Base-by-base conservation (phyloP, 1,140 invertebrate species). In the Colletes gigas region DNA sequence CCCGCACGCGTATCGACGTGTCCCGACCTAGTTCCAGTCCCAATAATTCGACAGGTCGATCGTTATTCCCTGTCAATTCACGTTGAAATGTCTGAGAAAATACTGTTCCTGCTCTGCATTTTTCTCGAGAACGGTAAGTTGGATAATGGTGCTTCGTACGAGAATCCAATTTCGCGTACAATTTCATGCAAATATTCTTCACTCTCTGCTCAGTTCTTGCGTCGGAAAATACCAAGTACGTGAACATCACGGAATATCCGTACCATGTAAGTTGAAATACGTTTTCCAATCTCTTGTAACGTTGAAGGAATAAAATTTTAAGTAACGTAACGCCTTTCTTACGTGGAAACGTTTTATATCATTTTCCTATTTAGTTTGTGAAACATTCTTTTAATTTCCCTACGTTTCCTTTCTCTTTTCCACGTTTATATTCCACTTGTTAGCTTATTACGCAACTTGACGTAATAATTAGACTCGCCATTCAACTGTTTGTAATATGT, bases 251-350 rank as follows among this genome's bases (percentile, higher is more conserved):
- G n/a, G 85, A 87, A 14, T 85, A 79, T n/a, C 80, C 84, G 3
- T 88, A 88, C 39, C 88, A 87, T 44, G 84, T 89, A 77, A 89
- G 87, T 87, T 12, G 3, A 74, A 62, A 75, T 10, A 59, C 1
- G 21, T 67, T 75, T 75, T 66, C 57, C 39, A 47, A 6, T 47
- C 6, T 3, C 9, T 9, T 6, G 9, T 47, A 47, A 47, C 44
- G 44, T 47, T 9, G 6, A 8, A 0, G 44, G 9, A 9, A 47
- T 47, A 47, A 0, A 8, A 47, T 47, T 47, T 47, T 47, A 30
- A 30, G 30, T 30, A 30, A 30, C 30, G 30, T 30, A 30, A 30
- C 30, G 30, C 30, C 30, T 30, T 30, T 30, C 30, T 30, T 30
- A 30, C 30, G 30, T 30, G 2, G 30, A 30, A 30, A 30, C 30